Conservation (phyloP, 64 coral and sea anemone genomes). For the Actinia equina region DNA sequence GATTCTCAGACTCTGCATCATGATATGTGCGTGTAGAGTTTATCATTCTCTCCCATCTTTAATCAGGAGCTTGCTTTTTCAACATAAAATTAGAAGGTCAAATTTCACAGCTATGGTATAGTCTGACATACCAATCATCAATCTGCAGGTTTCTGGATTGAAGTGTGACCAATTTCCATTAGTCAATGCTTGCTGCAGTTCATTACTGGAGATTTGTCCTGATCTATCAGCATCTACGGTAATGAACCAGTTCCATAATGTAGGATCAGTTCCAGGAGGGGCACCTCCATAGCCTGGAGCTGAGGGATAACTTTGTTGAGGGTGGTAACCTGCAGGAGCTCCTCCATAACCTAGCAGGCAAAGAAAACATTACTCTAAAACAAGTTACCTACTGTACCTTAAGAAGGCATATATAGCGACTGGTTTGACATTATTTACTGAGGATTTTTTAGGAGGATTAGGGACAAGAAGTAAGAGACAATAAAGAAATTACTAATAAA, state of each 20-base stretch:
- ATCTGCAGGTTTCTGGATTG: conserved; percentile 85
- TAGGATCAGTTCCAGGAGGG: conserved; percentile 79
- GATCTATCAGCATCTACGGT: conserved; percentile 88
- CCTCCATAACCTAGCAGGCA: conserved; percentile 40
- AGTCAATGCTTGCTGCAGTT: conserved; percentile 81
- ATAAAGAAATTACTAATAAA: too few relatives aligned
- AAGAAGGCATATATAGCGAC: not conserved
- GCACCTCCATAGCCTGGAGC: conserved; percentile 55
- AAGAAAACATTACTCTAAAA: too few relatives aligned
- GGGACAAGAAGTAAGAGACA: too few relatives aligned
- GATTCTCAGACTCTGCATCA: too few relatives aligned
- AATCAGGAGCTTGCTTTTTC: too few relatives aligned
- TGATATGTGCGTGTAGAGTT: too few relatives aligned
- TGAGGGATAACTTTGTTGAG: conserved; percentile 63
- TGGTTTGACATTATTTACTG: too few relatives aligned
- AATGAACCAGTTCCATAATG: conserved; percentile 97
- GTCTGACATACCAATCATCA: conserved; percentile 80
- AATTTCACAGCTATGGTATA: too few relatives aligned
- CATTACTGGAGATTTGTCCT: conserved; percentile 83
- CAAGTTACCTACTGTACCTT: not conserved
- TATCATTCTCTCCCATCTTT: too few relatives aligned
- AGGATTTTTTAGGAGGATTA: too few relatives aligned
- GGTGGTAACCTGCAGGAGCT: conserved; percentile 48
- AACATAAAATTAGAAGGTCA: too few relatives aligned
- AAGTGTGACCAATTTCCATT: conserved; percentile 99